phyloP scores from a whole-genome alignment of 2,888 invertebrate genomes.

The Diarsia brunnea region DNA sequence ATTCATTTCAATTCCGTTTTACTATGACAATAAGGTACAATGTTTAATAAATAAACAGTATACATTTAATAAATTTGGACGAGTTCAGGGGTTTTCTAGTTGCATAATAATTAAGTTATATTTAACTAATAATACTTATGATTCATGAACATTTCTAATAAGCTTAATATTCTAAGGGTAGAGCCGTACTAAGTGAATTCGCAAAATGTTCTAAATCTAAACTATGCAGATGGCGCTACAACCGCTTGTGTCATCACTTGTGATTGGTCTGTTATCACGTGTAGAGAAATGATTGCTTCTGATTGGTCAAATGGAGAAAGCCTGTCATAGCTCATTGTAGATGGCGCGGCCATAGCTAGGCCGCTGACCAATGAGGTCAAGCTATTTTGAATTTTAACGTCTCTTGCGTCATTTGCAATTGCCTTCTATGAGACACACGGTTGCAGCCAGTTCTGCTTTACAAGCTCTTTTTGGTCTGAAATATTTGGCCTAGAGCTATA shows the following conservation, averaged over 20 bases:
- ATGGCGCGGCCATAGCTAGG: not conserved
- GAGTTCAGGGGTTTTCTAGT: constrained; percentile 59
- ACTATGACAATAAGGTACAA: constrained; percentile 41
- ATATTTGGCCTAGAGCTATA: constrained; percentile 19
- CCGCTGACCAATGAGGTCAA: not conserved
- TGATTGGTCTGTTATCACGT: constrained; percentile 11
- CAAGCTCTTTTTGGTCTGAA: constrained; percentile 28
- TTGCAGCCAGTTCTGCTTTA: constrained; percentile 14
- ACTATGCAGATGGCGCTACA: constrained; percentile 22
- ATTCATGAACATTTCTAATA: constrained; percentile 36
- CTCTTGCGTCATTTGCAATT: not conserved
- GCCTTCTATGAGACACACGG: not conserved
- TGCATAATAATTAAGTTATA: constrained; percentile 22
- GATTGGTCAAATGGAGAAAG: constrained; percentile 29
- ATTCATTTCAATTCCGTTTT: constrained; percentile 72
- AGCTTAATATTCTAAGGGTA: constrained; percentile 32
- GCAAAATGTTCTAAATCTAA: constrained; percentile 12
- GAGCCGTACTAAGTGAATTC: constrained; percentile 7
- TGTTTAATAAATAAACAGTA: constrained; percentile 36
- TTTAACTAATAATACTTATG: constrained; percentile 51
- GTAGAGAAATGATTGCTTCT: constrained; percentile 1
- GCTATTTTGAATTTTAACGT: not conserved
- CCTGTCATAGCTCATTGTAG: not conserved
- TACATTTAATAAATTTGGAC: constrained; percentile 55
- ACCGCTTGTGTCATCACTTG: constrained; percentile 33